Evolutionary conservation across 2,888 invertebrate genomes (phyloP).

Genomic region (Drosophila bunnanda): DNA sequence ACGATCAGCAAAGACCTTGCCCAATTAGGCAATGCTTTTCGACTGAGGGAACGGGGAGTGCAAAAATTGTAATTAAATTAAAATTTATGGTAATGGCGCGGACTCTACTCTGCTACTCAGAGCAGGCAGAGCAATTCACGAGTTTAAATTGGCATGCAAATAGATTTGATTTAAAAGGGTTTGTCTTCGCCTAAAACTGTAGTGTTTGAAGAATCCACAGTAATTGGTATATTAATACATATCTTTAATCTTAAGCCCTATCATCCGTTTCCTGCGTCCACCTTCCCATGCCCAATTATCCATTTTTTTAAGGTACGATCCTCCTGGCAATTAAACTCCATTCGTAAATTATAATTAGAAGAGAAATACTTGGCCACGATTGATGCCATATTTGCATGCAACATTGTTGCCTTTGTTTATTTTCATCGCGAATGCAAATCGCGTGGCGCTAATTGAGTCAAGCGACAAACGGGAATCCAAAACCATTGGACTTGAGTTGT

Average conservation of each 20-base stretch:
- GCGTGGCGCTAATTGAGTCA: constrained; percentile 35
- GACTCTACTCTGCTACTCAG: background rate
- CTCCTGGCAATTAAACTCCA: background rate
- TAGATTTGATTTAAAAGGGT: background rate
- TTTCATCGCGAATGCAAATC: constrained; percentile 36
- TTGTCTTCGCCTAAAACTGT: background rate
- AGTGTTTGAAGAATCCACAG: background rate
- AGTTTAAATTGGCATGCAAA: background rate
- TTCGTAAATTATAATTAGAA: constrained; percentile 9
- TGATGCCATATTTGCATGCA: constrained; percentile 21
- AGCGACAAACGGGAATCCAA: constrained; percentile 28
- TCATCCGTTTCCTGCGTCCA: background rate
- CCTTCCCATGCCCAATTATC: background rate
- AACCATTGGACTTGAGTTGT: constrained; percentile 28
- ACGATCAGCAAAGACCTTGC: constrained; percentile 66
- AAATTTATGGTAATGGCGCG: constrained; percentile 29
- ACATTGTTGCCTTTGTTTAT: constrained; percentile 32
- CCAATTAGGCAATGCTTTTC: constrained; percentile 62
- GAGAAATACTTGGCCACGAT: constrained; percentile 8
- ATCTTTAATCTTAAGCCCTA: too few relatives aligned
- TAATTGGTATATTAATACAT: background rate
- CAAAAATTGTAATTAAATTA: constrained; percentile 50
- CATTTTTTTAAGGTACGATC: background rate
- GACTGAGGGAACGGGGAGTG: constrained; percentile 14
- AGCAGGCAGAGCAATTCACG: background rate